Evolutionary conservation across 2,797 vertebrate species (phyloP).

Genomic region (Protosalanx chinensis): DNA sequence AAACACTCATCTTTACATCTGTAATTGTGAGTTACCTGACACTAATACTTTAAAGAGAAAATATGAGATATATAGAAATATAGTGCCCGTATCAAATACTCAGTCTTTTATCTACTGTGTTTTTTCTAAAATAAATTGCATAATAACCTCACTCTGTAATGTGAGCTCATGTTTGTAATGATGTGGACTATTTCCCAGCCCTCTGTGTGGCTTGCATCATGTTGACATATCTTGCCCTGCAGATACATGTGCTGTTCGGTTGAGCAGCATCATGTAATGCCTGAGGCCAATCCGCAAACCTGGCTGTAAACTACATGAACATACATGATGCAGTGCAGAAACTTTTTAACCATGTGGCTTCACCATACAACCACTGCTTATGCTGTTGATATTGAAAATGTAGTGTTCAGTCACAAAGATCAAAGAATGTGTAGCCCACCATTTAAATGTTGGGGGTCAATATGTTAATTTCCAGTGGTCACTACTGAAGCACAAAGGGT

Average conservation of each 20-base stretch:
- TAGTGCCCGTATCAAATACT: background rate
- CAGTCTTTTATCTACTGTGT: background rate
- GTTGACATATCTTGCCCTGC: conserved; percentile 5
- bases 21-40: too few species aligned
- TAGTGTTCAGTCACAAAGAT: too few species aligned
- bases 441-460: background rate
- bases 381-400: background rate
- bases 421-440: too few species aligned
- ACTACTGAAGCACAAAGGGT: background rate
- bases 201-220: background rate
- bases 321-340: too few species aligned
- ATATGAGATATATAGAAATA: background rate
- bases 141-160: background rate
- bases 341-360: background rate
- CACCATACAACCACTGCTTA: background rate
- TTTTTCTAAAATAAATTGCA: background rate
- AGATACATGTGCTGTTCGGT: conserved; percentile 1
- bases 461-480: background rate
- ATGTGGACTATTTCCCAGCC: background rate
- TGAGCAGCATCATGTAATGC: conserved; percentile 5
- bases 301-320: background rate
- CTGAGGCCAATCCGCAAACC: background rate
- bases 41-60: background rate
- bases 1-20: too few species aligned
- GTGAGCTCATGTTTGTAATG: background rate